phyloP scores from a whole-genome alignment of 2,797 vertebrate species.

The Gallinago solitaria region DNA sequence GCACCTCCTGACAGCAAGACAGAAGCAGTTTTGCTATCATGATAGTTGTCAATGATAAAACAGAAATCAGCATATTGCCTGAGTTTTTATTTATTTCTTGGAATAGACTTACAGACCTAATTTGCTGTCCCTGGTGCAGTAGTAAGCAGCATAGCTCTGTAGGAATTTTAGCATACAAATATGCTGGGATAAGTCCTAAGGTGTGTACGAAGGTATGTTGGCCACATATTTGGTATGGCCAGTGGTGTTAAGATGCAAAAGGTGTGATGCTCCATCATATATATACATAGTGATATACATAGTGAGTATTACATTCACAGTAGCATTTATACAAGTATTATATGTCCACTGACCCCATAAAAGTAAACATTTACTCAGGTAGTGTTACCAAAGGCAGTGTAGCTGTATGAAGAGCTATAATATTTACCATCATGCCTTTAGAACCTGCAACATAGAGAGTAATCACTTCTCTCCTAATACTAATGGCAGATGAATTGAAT shows the following conservation, averaged over 20 bases:
- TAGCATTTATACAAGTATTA: not conserved
- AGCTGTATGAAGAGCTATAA: not conserved
- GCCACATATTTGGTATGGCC: not conserved
- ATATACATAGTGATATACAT: no score
- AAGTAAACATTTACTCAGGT: not conserved
- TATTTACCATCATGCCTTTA: not conserved
- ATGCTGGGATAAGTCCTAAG: not conserved
- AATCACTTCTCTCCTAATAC: not conserved
- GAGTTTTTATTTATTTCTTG: not conserved
- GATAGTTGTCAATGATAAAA: not conserved
- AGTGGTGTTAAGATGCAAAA: not conserved
- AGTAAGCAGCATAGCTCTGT: not conserved
- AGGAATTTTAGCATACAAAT: not conserved
- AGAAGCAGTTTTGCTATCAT: not conserved
- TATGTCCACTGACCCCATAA: not conserved
- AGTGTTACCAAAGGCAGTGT: not conserved
- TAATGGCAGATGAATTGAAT: not conserved
- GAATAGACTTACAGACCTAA: not conserved
- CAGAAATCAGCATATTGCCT: not conserved
- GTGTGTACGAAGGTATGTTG: not conserved
- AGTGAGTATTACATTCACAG: not conserved
- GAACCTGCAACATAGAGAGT: not conserved
- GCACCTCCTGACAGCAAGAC: not conserved
- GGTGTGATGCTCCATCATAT: not conserved
- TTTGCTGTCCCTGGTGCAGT: not conserved